These are phyloP conservation scores for Hepsetus odoe DNA, from an alignment of 2,113 vertebrate species.

Conservation along the genomic window DNA sequence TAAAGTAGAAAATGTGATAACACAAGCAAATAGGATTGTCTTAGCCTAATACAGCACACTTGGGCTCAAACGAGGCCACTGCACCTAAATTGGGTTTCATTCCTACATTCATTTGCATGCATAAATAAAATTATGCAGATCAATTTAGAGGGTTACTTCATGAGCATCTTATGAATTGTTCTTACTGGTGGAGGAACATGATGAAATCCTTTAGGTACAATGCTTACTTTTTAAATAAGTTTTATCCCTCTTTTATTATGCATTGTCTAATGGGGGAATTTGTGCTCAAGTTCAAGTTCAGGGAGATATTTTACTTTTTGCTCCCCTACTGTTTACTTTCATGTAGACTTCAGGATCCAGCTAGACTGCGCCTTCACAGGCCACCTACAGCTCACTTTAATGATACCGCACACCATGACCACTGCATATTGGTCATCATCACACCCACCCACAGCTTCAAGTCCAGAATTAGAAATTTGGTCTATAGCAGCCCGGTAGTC, in stretches of 20 bases:
- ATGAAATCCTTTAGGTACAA: neutral
- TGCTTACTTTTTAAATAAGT: neutral
- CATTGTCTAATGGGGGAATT: neutral
- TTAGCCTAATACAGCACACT: constrained; percentile 12
- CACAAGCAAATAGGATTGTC: constrained; percentile 49
- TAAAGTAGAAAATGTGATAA: constrained; percentile 53
- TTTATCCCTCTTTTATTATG: neutral
- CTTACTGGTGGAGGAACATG: neutral
- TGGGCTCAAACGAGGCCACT: constrained; percentile 8
- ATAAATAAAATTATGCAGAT: constrained; percentile 10
- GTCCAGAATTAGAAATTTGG: neutral
- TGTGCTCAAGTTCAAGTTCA: neutral
- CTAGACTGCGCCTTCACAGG: neutral
- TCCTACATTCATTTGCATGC: constrained; percentile 38
- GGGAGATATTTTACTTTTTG: constrained; percentile 12
- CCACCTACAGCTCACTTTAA: constrained; percentile 17
- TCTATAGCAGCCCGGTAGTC: neutral
- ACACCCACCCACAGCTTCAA: constrained; percentile 7
- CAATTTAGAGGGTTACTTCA: neutral
- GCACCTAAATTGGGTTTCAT: constrained; percentile 8
- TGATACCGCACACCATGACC: constrained; percentile 24
- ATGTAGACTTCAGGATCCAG: constrained; percentile 6
- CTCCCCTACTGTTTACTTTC: constrained; percentile 21
- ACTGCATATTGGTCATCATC: constrained; percentile 11
- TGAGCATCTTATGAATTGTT: neutral